These are phyloP conservation scores for Chelonoidis abingdonii DNA, from an alignment of 2,113 vertebrate genomes.

Conservation along the genomic window DNA sequence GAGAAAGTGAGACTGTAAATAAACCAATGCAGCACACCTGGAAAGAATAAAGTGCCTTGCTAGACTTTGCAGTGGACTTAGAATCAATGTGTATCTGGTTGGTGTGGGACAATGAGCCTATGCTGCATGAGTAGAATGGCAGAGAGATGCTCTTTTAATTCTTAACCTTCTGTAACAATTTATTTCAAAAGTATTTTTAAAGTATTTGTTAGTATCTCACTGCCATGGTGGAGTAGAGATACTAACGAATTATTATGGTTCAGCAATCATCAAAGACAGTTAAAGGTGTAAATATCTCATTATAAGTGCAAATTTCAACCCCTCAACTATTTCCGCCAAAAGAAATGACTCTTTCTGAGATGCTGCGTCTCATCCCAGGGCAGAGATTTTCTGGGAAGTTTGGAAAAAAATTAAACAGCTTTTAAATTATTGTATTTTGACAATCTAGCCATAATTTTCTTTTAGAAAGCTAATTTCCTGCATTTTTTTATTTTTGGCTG, in stretches of 20 bases:
- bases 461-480: background rate
- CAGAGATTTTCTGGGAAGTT: background rate
- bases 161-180: slow-evolving; percentile 31
- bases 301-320: background rate
- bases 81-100: slow-evolving; percentile 41
- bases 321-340: background rate
- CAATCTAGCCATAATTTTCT: accelerated
- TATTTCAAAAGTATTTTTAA: background rate
- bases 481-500: background rate
- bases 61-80: slow-evolving; percentile 60
- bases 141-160: background rate
- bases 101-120: slow-evolving; percentile 50
- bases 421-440: background rate
- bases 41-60: slow-evolving; percentile 79
- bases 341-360: background rate
- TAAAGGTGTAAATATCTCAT: background rate
- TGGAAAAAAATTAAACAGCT: too few relatives aligned
- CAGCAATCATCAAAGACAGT: background rate
- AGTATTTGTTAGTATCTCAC: background rate
- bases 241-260: accelerated
- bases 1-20: slow-evolving; percentile 80
- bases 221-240: background rate
- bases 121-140: slow-evolving; percentile 17
- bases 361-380: background rate
- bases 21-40: slow-evolving; percentile 79